A percentile compares a stretch with the other conserved stretches of the same genome.
Evolutionary conservation across 2,113 vertebrate genomes (phyloP).

Genomic region (Coregonus clupeaformis): DNA sequence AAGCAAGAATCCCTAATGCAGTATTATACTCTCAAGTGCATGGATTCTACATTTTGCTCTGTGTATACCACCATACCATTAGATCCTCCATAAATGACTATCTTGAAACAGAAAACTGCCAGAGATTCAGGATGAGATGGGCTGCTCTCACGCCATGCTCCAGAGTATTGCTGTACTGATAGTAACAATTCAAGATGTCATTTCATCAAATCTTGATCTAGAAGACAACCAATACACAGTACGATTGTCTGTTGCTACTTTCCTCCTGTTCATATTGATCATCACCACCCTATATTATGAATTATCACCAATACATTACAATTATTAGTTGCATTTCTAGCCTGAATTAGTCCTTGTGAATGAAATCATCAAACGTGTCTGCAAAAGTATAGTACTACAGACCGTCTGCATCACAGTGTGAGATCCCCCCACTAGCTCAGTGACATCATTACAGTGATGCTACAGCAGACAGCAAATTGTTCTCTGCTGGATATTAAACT

Average conservation of each 20-base stretch:
- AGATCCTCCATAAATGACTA: not conserved
- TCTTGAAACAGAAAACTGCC: not conserved
- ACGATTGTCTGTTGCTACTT: too few relatives aligned
- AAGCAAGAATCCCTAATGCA: not conserved
- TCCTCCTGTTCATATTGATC: too few relatives aligned
- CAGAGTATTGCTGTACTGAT: not conserved
- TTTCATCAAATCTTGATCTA: too few relatives aligned
- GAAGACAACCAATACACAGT: too few relatives aligned
- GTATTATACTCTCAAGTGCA: not conserved
- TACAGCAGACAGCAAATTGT: slow-evolving; percentile 50
- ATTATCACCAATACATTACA: too few relatives aligned
- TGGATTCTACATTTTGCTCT: not conserved
- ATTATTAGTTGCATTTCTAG: slow-evolving; percentile 6
- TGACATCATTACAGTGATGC: slow-evolving; percentile 23
- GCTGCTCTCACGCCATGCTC: not conserved
- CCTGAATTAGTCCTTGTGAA: not conserved
- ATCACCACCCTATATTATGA: too few relatives aligned
- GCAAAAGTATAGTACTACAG: not conserved
- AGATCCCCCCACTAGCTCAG: not conserved
- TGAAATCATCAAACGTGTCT: not conserved
- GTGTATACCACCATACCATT: not conserved
- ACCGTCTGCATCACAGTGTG: not conserved
- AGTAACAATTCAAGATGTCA: too few relatives aligned
- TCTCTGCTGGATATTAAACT: slow-evolving; percentile 62
- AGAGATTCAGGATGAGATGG: not conserved